phyloP scores from a whole-genome alignment of 2,113 vertebrate species.

The Megaceryle torquata region DNA sequence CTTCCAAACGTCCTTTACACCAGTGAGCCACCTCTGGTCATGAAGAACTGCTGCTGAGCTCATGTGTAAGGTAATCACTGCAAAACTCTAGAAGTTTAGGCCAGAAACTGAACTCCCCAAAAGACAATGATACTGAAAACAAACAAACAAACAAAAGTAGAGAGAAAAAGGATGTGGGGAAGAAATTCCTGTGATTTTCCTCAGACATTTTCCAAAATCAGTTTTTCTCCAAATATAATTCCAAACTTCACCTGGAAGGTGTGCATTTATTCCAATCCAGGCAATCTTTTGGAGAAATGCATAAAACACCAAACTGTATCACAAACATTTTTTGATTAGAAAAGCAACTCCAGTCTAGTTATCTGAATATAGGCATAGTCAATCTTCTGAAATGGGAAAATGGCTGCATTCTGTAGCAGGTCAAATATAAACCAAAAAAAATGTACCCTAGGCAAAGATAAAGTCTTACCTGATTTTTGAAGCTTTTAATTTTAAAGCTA shows the following conservation, averaged over 20 bases:
- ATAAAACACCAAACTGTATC: not conserved
- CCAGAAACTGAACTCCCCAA: not conserved
- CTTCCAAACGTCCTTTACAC: not conserved
- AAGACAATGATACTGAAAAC: not conserved
- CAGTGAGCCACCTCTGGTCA: not conserved
- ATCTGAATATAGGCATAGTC: not conserved
- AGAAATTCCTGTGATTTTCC: not conserved
- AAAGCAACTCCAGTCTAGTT: not conserved
- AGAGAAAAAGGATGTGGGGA: rapidly evolving
- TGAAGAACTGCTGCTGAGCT: not conserved
- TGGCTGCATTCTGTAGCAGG: not conserved
- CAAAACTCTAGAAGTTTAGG: not conserved
- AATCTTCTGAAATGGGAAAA: not conserved
- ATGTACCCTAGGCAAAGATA: not conserved
- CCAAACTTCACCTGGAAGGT: not conserved
- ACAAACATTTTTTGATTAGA: not conserved
- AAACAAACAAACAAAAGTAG: too few species aligned
- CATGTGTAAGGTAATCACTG: not conserved
- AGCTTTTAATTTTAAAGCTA: constrained; percentile 9
- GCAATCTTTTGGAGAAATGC: not conserved
- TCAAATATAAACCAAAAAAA: constrained; percentile 1
- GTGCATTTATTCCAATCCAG: not conserved
- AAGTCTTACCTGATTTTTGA: constrained; percentile 1
- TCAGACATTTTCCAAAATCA: not conserved
- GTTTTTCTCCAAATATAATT: not conserved